Conservation (phyloP, 2,888 invertebrate genomes). For the Drosophila pseudotalamancana region DNA sequence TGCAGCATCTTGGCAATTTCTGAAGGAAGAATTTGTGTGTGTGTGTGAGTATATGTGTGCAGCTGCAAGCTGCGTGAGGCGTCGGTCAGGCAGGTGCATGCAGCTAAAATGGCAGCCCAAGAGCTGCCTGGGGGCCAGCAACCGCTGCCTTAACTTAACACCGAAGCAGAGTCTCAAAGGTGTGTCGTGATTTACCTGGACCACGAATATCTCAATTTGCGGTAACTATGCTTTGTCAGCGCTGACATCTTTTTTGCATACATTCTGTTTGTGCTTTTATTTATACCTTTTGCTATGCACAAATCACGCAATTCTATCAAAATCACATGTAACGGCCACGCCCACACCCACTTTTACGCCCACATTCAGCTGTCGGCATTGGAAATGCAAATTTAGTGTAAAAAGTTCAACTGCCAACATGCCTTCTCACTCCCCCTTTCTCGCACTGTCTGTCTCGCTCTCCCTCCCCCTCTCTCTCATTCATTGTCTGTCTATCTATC, state of each 20-base stretch:
- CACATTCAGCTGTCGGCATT: slow-evolving; percentile 37
- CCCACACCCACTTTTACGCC: slow-evolving; percentile 17
- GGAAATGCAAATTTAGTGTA: slow-evolving; percentile 65
- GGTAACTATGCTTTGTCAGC: slow-evolving; percentile 28
- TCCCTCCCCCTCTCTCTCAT: slow-evolving; percentile 2
- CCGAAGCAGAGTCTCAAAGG: background rate
- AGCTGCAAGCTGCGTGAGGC: slow-evolving; percentile 4
- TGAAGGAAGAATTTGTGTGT: slow-evolving; percentile 13
- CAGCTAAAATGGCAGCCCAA: slow-evolving; percentile 32
- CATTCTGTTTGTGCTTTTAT: slow-evolving; percentile 25
- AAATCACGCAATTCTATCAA: slow-evolving; percentile 50
- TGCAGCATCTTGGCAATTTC: slow-evolving; percentile 30
- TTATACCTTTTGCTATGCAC: slow-evolving; percentile 16
- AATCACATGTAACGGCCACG: slow-evolving; percentile 42
- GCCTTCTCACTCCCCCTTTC: background rate
- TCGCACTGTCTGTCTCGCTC: background rate
- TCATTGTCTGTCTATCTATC: slow-evolving; percentile 7
- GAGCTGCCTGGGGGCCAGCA: slow-evolving; percentile 13
- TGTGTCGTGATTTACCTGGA: slow-evolving; percentile 30
- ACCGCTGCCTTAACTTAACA: slow-evolving; percentile 2
- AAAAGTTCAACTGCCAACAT: slow-evolving; percentile 36
- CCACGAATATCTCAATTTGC: slow-evolving; percentile 34
- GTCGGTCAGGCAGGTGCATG: slow-evolving; percentile 10
- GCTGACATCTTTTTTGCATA: slow-evolving; percentile 26
- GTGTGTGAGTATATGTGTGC: background rate